Base-by-base conservation (phyloP, 2,113 vertebrate genomes). In the Rhipidura dahli region DNA sequence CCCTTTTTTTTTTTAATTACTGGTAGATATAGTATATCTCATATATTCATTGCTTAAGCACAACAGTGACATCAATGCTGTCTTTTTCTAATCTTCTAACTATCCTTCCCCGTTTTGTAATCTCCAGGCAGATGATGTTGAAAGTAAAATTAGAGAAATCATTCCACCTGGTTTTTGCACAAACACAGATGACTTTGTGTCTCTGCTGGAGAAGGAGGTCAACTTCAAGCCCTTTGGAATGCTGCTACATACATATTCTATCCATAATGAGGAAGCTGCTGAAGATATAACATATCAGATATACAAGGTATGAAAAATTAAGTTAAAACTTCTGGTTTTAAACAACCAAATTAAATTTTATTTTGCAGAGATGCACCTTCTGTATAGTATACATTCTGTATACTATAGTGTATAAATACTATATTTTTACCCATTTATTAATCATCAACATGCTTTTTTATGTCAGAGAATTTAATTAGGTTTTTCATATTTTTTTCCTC, bases 161-260 rank as follows among this genome's bases (percentile, higher is more conserved):
- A 97, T 99, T 96, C 99, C 99, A 17, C 98, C 98, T 77, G 99
- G 99, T 54, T 99, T 99, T 98, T 99, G 98, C 94, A 98, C 98
- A 97, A 99, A 98, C 96, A 98, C 98, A 18, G 99, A 99, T 95
- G 99, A 99, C 98, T 99, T 99, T 97, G 97, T 99, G 90, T 98
- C 99, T 68, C 97, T 99, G 85, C 95, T 99, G 98, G 99, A 99
- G 98, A 99, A 99, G 78, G 99, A 99, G 91, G 98, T 98, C 85
- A 99, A 99, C 97, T 99, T 99, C 96, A 99, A 98, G 86, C 99
- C 99, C 15, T 99, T 99, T 95, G 99, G 99, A 96, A 98, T 97
- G 73, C 97, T 99, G 91, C 97, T 99, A 31, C 99, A 99, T 97
- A 98, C 98, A 4, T 99, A 99, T 86, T 98, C 98, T 22, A 97